Conservation (phyloP, 2,888 invertebrate species). For the Pristionchus fissidentatus region DNA sequence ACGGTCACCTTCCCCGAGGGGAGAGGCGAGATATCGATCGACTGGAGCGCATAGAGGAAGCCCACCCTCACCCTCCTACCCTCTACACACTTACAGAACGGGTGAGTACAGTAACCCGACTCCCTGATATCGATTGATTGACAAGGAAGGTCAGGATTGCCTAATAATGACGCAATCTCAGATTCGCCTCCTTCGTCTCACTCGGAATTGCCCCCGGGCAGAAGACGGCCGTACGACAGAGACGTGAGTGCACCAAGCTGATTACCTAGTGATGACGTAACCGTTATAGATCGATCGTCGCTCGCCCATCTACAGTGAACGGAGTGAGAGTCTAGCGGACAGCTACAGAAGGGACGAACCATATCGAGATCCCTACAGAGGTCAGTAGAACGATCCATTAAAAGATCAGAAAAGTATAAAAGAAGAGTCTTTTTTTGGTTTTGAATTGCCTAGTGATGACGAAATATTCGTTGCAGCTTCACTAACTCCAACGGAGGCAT, state of each 20-base stretch:
- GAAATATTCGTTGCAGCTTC: slow-evolving; percentile 5
- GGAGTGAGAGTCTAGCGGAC: slow-evolving; percentile 59
- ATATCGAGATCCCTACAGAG: slow-evolving; percentile 46
- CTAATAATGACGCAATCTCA: slow-evolving; percentile 37
- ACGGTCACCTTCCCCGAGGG: slow-evolving; percentile 65
- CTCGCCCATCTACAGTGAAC: slow-evolving; percentile 62
- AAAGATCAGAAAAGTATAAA: no score
- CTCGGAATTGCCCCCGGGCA: slow-evolving; percentile 56
- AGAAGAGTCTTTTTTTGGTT: neutral
- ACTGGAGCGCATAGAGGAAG: slow-evolving; percentile 48
- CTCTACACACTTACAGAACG: slow-evolving; percentile 58
- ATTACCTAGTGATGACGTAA: neutral
- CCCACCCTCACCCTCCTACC: slow-evolving; percentile 60
- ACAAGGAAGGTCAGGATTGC: neutral
- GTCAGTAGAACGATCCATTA: neutral
- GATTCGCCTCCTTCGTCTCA: slow-evolving; percentile 65
- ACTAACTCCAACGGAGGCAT: slow-evolving; percentile 54
- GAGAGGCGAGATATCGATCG: slow-evolving; percentile 59
- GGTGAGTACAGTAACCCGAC: slow-evolving; percentile 40
- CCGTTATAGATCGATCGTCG: slow-evolving; percentile 33
- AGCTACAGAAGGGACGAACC: slow-evolving; percentile 52
- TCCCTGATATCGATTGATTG: neutral
- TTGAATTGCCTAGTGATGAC: neutral
- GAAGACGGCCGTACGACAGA: slow-evolving; percentile 35
- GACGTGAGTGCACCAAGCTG: neutral